Evolutionary conservation across 2,888 invertebrate genomes (phyloP).

Genomic region (Drosophila diplacantha): DNA sequence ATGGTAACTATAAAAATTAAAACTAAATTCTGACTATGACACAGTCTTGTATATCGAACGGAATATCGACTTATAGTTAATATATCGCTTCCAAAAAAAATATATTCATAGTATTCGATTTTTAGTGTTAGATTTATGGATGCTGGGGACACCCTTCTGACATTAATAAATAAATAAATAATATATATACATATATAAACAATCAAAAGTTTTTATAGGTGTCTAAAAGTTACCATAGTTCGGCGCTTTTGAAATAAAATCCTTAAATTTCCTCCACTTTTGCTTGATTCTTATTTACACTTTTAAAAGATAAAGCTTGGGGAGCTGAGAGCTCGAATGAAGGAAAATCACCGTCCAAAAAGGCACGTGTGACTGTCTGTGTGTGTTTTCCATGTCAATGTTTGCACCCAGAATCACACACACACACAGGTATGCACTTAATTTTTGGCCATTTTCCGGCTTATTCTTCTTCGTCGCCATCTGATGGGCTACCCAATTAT

Average conservation of each 20-base stretch:
- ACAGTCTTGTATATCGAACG: too few relatives aligned
- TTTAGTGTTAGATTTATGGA: too few relatives aligned
- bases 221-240: not conserved
- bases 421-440: conserved; percentile 4
- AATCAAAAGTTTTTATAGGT: too few relatives aligned
- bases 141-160: too few relatives aligned
- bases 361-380: not conserved
- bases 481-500: conserved; percentile 61
- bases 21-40: too few relatives aligned
- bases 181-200: not conserved
- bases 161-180: not conserved
- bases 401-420: not conserved
- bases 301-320: not conserved
- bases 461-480: conserved; percentile 5
- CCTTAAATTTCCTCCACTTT: not conserved
- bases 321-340: not conserved
- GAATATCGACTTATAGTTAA: too few relatives aligned
- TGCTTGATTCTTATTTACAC: not conserved
- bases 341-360: not conserved
- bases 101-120: too few relatives aligned
- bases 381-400: conserved; percentile 1
- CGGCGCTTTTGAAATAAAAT: not conserved
- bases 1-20: too few relatives aligned
- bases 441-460: not conserved
- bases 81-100: too few relatives aligned